phyloP scores from a whole-genome alignment of 2,113 vertebrate genomes.

The Crotalus horridus region DNA sequence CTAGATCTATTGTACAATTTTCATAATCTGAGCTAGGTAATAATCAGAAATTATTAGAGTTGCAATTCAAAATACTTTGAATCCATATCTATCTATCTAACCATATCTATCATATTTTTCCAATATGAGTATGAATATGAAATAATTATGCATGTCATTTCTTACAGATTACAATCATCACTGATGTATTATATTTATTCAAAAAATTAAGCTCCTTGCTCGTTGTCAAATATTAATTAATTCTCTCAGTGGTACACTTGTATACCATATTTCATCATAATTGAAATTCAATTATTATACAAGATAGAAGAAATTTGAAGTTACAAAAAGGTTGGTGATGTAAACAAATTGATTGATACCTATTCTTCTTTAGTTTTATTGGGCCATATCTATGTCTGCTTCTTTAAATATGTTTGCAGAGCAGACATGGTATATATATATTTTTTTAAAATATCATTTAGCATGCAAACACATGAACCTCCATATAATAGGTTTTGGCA shows the following conservation, averaged over 20 bases:
- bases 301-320: no score
- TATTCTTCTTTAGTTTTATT: neutral
- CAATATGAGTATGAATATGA: neutral
- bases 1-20: neutral
- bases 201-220: neutral
- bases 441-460: neutral
- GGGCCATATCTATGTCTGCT: no score
- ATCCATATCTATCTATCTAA: neutral
- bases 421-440: neutral
- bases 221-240: neutral
- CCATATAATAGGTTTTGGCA: neutral
- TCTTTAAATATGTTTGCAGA: neutral
- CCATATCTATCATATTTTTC: neutral
- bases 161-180: neutral
- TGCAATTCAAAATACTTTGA: neutral
- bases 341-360: neutral
- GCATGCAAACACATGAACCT: neutral
- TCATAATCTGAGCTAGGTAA: neutral
- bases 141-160: neutral
- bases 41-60: neutral
- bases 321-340: neutral
- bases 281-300: neutral
- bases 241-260: neutral
- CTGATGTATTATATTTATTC: neutral
- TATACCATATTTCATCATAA: neutral